These are phyloP conservation scores for Drosophila lacertosa DNA, from an alignment of 1,140 invertebrate genomes.

Conservation along the genomic window DNA sequence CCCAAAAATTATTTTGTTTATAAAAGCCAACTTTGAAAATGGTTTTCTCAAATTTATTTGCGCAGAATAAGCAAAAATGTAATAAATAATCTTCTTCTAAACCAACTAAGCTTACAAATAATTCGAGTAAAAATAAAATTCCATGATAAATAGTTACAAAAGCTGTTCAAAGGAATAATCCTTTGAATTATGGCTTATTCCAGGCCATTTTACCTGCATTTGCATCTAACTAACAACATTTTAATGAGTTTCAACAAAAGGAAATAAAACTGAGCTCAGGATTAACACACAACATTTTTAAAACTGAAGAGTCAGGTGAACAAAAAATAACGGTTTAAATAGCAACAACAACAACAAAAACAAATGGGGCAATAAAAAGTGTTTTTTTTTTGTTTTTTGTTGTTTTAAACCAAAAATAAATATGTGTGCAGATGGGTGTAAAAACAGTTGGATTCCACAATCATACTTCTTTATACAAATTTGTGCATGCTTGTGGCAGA, in stretches of 20 bases:
- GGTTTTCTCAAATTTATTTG: too few relatives aligned
- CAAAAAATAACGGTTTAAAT: too few relatives aligned
- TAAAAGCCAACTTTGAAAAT: too few relatives aligned
- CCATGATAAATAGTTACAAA: neutral
- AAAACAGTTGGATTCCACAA: slow-evolving; percentile 7
- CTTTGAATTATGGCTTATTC: neutral
- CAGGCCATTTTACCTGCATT: slow-evolving; percentile 3
- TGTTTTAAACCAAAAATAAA: slow-evolving; percentile 9
- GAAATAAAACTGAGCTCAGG: neutral
- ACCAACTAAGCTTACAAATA: neutral
- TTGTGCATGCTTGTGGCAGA: slow-evolving; percentile 16
- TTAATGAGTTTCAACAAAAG: slow-evolving; percentile 16
- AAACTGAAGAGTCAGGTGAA: slow-evolving; percentile 3
- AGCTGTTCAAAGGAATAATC: neutral
- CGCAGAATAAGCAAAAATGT: too few relatives aligned
- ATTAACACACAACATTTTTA: neutral
- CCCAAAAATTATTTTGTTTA: too few relatives aligned
- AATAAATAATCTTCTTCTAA: too few relatives aligned
- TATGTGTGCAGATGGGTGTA: neutral
- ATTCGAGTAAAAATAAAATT: neutral
- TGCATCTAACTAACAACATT: slow-evolving; percentile 10
- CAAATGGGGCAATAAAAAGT: neutral
- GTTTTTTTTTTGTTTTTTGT: neutral
- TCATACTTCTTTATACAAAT: slow-evolving; percentile 1
- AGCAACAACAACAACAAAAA: too few relatives aligned